Conservation (phyloP, 1,140 invertebrate species). For the Idris sp. region DNA sequence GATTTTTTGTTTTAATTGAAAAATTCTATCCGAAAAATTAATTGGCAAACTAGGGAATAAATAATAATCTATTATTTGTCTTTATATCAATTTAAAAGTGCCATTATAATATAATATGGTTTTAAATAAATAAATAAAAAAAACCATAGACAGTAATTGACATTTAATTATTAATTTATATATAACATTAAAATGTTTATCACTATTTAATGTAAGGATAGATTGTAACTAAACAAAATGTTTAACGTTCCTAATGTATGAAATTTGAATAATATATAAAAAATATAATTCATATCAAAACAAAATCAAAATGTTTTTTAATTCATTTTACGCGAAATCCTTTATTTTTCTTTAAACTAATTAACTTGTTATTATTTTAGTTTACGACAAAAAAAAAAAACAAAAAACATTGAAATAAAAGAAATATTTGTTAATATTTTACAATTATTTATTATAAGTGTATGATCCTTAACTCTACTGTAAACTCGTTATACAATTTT, state of each 20-base stretch:
- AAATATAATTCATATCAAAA: constrained; percentile 24
- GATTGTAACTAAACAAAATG: constrained; percentile 21
- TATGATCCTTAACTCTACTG: constrained; percentile 9
- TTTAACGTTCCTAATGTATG: constrained; percentile 29
- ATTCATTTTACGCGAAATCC: too few relatives aligned
- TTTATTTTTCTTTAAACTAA: too few relatives aligned
- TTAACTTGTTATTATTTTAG: too few relatives aligned
- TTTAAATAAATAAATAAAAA: constrained; percentile 7
- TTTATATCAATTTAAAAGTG: constrained; percentile 21
- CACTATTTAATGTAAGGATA: constrained; percentile 10
- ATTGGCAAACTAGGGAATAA: too few relatives aligned
- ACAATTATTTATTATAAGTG: constrained; percentile 20
- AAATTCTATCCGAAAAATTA: too few relatives aligned
- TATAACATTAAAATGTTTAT: background rate
- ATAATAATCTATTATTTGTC: too few relatives aligned
- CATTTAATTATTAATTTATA: too few relatives aligned
- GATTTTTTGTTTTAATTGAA: too few relatives aligned
- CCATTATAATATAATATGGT: constrained; percentile 15
- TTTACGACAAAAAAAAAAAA: too few relatives aligned
- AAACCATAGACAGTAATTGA: background rate
- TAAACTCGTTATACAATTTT: constrained; percentile 14
- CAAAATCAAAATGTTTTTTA: too few relatives aligned
- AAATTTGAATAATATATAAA: constrained; percentile 22
- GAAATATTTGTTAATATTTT: too few relatives aligned
- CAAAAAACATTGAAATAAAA: too few relatives aligned